Evolutionary conservation across 2,888 invertebrate species (phyloP), one percentile per base, ranked within the genome.

Genomic region (Dromius quadrimaculatus): DNA sequence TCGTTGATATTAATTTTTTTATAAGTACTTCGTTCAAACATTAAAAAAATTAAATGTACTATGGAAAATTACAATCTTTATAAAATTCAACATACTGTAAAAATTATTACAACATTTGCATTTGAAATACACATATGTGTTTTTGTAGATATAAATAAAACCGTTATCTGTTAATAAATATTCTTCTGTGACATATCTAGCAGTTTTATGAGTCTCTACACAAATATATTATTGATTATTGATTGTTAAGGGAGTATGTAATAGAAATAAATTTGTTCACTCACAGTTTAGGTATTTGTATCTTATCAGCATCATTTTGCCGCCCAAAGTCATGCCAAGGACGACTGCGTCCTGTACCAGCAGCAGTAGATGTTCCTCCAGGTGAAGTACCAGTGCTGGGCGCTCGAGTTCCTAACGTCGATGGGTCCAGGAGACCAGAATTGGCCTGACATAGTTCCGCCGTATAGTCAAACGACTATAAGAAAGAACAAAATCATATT

Each of bases 211-310:
- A 5, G 28, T 54, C 15, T 23, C 54, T 54, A 54, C 15, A 13
- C 15, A 54, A 54, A 54, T 54, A 54, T 54, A 23, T 54, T 13
- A 54, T 32, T 54, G 54, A 54, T 54, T 54, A 45, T 13, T 17
- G 45, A 38, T 13, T 11, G 9, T 17, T 15, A 8, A 50, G 50
- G 50, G 50, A 22, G 50, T 22, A 50, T 5, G 9, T 22, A 4
- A 36, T 41, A 13, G 6, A 43, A 15, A 43, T 15, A 43, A 19
- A 15, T 43, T 43, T 36, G 22, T 34, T 81, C n/a, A 92, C 95
- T 94, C 87, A 97, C 96, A 96, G 87, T 92, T 97, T 97, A 83
- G 96, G 95, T 86, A 97, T 97, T 87, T 97, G 95, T 81, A 97
- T 94, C 87, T 96, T 96, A 84, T 96, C 96, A 70, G 94, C 94